Conservation (phyloP, 2,113 vertebrate genomes). For the Ramphastos sulfuratus region DNA sequence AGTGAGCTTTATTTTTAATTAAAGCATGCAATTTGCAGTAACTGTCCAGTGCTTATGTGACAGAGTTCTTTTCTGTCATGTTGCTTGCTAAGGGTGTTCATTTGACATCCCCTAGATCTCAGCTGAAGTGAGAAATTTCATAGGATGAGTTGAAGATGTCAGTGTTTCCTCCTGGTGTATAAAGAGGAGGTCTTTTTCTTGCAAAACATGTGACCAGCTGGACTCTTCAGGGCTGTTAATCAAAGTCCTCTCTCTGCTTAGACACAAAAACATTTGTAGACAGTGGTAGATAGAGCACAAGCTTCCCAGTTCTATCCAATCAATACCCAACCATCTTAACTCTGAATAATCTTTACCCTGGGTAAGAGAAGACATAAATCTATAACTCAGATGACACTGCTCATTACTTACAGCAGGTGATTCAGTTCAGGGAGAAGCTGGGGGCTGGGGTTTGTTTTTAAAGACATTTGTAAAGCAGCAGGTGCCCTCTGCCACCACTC, state of each 20-base stretch:
- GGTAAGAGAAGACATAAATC: background rate
- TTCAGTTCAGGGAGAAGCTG: background rate
- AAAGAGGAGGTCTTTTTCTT: background rate
- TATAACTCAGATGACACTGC: background rate
- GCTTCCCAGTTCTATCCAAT: background rate
- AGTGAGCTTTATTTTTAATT: constrained; percentile 14
- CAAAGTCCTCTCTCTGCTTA: background rate
- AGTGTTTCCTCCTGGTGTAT: background rate
- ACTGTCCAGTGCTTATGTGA: background rate
- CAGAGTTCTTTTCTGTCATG: background rate
- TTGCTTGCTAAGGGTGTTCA: background rate
- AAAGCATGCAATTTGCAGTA: background rate
- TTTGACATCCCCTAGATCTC: background rate
- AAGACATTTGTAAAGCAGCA: background rate
- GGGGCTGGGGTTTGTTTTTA: background rate
- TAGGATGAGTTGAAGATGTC: background rate
- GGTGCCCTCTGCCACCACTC: background rate
- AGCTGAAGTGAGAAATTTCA: background rate
- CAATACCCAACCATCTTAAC: background rate
- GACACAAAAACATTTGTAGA: background rate
- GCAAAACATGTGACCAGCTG: background rate
- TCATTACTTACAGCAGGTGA: background rate
- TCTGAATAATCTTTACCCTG: background rate
- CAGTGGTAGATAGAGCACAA: fast-evolving
- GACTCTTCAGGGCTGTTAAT: background rate